phyloP scores from a whole-genome alignment of 2,888 invertebrate genomes.

The Agriotes lineatus region DNA sequence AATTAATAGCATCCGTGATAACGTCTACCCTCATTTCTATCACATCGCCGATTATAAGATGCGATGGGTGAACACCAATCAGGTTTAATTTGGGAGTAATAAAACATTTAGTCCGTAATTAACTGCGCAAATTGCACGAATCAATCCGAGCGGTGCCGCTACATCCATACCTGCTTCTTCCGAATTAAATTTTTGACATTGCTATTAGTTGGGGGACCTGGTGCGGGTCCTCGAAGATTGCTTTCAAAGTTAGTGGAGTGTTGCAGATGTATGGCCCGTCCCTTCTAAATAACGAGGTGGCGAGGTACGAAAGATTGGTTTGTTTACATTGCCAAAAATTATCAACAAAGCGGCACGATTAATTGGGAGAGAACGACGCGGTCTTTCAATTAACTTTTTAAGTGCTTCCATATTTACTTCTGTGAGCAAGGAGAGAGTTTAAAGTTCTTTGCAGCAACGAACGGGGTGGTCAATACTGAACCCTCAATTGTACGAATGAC shows the following conservation, averaged over 20 bases:
- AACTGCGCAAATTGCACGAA: constrained; percentile 54
- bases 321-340: no score
- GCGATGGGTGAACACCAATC: constrained; percentile 31
- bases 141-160: constrained; percentile 48
- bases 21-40: constrained; percentile 33
- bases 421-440: no score
- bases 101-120: constrained; percentile 54
- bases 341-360: no score
- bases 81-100: constrained; percentile 46
- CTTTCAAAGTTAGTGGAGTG: background rate
- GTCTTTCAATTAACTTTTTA: no score
- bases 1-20: constrained; percentile 35
- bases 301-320: no score
- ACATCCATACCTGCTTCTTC: constrained; percentile 17
- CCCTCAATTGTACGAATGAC: no score
- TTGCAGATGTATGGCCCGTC: no score
- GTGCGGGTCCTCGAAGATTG: background rate
- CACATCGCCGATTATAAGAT: constrained; percentile 27
- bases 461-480: no score
- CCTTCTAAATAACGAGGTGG: no score
- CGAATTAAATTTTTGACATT: constrained; percentile 17
- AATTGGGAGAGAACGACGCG: no score
- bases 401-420: no score
- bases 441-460: no score
- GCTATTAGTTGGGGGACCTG: background rate